Evolutionary conservation across 1,140 invertebrate species (phyloP), one percentile per base, ranked within the genome.

Genomic region (Drosophila saltans): DNA sequence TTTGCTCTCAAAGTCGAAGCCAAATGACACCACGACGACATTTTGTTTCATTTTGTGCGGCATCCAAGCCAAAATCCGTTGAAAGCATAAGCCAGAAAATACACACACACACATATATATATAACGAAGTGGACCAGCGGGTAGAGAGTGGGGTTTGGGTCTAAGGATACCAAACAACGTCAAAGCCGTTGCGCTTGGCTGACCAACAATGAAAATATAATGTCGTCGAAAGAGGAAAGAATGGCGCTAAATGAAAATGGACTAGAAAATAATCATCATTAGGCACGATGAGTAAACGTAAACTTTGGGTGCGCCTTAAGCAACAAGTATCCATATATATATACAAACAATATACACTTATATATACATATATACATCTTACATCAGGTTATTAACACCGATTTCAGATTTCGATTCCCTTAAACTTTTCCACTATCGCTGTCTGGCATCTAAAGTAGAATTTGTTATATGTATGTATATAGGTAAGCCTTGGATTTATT

Each of bases 241-340:
- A 77, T 72, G 56, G 66, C 71, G 67, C 77, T 78, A 83, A 88
- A 89, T 83, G 80, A 73, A 88, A 83, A 89, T 84, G 78, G 79
- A 78, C 74, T 78, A 83, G 80, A 89, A 52, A 89, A 88, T 89
- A 88, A 88, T 88, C 84, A 84, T 89, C 80, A 89, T 89, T 89
- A 84, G 83, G 65, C 66, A 65, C 52, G 72, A 66, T 43, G 65
- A 55, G 64, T 52, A 52, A 52, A 26, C 21, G 45, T 52, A 10
- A 52, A 52, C 45, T 52, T 52, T 52, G 45, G 45, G 45, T 52
- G 45, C 45, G 45, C 21, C 69, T 69, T 70, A 57, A 69, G 84
- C 80, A 78, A 84, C 80, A 89, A 78, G 84, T 77, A 65, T 55
- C 33, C 40, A 72, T 58, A 56, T 45, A 72, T 58, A 56, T 30